These are phyloP conservation scores for Andrena minutula DNA, from an alignment of 2,888 invertebrate species.

Conservation along the genomic window DNA sequence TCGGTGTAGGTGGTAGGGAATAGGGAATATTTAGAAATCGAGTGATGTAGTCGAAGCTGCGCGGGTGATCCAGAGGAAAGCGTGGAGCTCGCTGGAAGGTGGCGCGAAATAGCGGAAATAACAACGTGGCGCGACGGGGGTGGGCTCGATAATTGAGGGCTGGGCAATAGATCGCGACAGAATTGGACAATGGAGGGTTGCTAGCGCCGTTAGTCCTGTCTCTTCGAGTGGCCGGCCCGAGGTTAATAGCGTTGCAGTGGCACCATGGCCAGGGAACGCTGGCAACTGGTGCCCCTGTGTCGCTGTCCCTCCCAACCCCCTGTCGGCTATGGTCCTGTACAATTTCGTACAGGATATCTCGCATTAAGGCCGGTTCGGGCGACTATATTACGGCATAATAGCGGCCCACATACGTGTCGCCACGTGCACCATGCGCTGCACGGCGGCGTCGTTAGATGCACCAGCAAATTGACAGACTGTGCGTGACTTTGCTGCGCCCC, in stretches of 20 bases:
- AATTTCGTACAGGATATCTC: constrained; percentile 79
- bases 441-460: constrained; percentile 24
- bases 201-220: constrained; percentile 55
- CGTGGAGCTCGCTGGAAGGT: background rate
- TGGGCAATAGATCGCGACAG: constrained; percentile 51
- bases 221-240: constrained; percentile 55
- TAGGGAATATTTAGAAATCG: no score
- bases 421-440: constrained; percentile 48
- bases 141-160: constrained; percentile 49
- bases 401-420: constrained; percentile 52
- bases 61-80: background rate
- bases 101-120: constrained; percentile 49
- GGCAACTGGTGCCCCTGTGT: constrained; percentile 55
- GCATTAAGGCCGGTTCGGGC: constrained; percentile 73
- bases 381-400: constrained; percentile 72
- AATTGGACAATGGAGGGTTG: constrained; percentile 64
- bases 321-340: constrained; percentile 68
- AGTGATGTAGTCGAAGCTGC: background rate
- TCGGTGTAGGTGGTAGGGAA: no score
- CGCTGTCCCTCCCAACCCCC: constrained; percentile 23
- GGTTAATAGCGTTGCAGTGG: constrained; percentile 58
- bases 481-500: constrained; percentile 55
- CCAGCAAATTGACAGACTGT: constrained; percentile 63
- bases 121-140: constrained; percentile 14
- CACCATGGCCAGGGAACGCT: constrained; percentile 43